Evolutionary conservation across 2,888 invertebrate genomes (phyloP).

Genomic region (Drosophila dives): DNA sequence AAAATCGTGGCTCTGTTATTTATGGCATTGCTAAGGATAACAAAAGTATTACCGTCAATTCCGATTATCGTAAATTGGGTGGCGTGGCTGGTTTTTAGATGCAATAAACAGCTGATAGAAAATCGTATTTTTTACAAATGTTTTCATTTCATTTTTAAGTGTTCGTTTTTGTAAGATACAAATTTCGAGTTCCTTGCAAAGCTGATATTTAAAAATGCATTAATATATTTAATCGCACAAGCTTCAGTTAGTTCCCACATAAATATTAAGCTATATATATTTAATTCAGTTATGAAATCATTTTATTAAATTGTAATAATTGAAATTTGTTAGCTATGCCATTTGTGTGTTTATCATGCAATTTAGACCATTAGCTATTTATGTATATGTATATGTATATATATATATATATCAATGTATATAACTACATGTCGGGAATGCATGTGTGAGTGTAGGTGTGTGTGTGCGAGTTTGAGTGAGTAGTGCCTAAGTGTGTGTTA

Average conservation of each 20-base stretch:
- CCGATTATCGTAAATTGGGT: constrained; percentile 93
- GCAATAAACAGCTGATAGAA: no score
- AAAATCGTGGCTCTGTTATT: constrained; percentile 89
- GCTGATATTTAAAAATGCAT: not conserved
- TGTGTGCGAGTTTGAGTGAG: constrained; percentile 11
- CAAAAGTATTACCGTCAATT: constrained; percentile 89
- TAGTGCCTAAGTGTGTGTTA: constrained; percentile 34
- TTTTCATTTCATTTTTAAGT: no score
- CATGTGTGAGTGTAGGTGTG: constrained; percentile 1
- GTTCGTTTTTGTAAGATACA: no score
- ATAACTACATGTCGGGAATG: constrained; percentile 10
- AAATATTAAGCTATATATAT: not conserved
- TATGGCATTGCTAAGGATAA: constrained; percentile 88
- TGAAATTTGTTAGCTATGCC: constrained; percentile 53
- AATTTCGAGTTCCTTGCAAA: not conserved
- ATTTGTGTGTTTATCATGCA: constrained; percentile 33
- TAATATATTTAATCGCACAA: not conserved
- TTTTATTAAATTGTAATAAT: constrained; percentile 60
- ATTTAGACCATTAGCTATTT: constrained; percentile 47
- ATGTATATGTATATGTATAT: constrained; percentile 15
- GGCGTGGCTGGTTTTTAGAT: constrained; percentile 89
- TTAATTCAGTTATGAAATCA: constrained; percentile 29
- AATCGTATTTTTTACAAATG: no score
- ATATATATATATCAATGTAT: constrained; percentile 2
- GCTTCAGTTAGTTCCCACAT: not conserved